Conservation (phyloP, 2,888 invertebrate species). For the Standfussiana lucernea region DNA sequence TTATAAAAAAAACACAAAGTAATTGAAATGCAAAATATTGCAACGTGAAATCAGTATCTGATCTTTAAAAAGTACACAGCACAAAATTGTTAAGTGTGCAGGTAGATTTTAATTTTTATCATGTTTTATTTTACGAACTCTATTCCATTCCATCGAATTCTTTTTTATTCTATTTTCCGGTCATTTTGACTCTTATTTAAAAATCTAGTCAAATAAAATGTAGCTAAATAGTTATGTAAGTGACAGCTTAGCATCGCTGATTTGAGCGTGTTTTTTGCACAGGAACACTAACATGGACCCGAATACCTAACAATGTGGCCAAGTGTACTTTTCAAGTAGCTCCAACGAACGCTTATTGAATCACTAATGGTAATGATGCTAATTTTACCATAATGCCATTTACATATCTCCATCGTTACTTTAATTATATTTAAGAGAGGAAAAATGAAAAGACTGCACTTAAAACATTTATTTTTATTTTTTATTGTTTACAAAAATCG, state of each 20-base stretch:
- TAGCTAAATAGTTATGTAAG: not conserved
- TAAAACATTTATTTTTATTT: slow-evolving; percentile 18
- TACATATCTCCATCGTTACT: slow-evolving; percentile 57
- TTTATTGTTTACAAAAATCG: slow-evolving; percentile 31
- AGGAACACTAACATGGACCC: no score
- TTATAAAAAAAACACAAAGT: no score
- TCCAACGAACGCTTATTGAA: not conserved
- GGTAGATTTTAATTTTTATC: not conserved
- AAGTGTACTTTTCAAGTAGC: not conserved
- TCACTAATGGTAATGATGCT: slow-evolving; percentile 40
- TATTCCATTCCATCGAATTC: no score
- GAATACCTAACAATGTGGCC: not conserved
- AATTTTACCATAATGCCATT: slow-evolving; percentile 31
- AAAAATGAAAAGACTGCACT: slow-evolving; percentile 65
- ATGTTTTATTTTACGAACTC: not conserved
- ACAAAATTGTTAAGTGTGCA: not conserved
- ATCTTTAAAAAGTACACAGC: not conserved
- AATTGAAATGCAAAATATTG: not conserved
- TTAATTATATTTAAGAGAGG: slow-evolving; percentile 50
- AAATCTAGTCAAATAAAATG: not conserved
- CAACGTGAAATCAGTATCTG: not conserved
- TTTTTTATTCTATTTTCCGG: not conserved
- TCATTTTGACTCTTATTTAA: not conserved
- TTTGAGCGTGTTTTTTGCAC: not conserved
- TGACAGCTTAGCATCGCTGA: no score